Evolutionary conservation across 2,113 vertebrate species (phyloP), one percentile per base, ranked within the genome.

Genomic region (Callionymus lyra): DNA sequence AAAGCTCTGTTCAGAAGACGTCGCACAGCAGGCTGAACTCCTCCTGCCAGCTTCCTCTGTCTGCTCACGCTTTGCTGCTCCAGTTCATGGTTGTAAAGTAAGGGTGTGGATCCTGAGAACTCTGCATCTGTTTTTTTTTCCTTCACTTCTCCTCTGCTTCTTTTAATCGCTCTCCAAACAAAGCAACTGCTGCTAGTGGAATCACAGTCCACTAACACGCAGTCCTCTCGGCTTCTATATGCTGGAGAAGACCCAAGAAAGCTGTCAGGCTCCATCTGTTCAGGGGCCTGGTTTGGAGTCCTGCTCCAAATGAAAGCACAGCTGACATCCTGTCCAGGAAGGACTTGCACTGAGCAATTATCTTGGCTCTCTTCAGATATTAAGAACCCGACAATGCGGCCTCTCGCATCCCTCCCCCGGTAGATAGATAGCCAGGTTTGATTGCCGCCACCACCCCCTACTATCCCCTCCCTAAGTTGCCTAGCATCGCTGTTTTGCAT

Each of bases 121-220:
- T 31, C 47, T 56, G 61, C 63, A 50, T 65, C 54, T 41, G 44
- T 36, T 58, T 45, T 12, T 9, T 44, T 45, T 54, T 44, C 70
- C 72, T 76, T 68, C 48, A 53, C 54, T 70, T 67, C 65, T 53
- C 44, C 55, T 41, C 44, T 31, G 48, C 46, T 74, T 46, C 53
- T 65, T 79, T 58, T 56, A 62, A 74, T 74, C 75, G 41, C 40
- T 45, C 43, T 74, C 76, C 69, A 83, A 79, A 79, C 76, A 81
- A 59, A 81, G 62, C 59, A 64, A 65, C 48, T 64, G 61, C 77
- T 69, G 61, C 53, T 67, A 65, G 73, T 72, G 62, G 70, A 66
- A 42, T 41, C 40, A 0, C 38, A 18, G 34, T 49, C 34, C 9
- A 16, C 36, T 18, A 10, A 47, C 53, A n/a, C 41, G 44, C 67